Base-by-base conservation (phyloP, 2,113 vertebrate species). In the Hydropotes inermis region DNA sequence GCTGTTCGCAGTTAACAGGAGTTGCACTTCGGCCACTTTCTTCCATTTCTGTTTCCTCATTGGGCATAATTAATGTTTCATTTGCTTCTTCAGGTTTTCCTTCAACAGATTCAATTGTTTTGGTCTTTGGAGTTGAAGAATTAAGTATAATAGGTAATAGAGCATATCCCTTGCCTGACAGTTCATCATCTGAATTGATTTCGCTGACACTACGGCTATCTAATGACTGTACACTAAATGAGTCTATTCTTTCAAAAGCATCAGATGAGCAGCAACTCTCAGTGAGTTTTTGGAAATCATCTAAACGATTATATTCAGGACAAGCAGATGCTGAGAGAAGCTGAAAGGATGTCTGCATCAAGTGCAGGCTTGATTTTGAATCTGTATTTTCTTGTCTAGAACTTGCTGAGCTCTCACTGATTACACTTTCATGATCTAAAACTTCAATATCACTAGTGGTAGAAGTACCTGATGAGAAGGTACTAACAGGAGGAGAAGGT, bases 401-500 rank as follows among this genome's bases (percentile, higher is more conserved):
- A 89, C 99, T 99, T 30, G 99, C 99, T 0, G 99, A 99, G 98
- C 99, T 99, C 98, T 99, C 99, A 58, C 99, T 99, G 97, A 99
- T 98, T 70, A 99, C 99, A 47, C 99, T 99, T 93, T 99, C 99
- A 0, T 99, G 99, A 98, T 99, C 99, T 94, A 99, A 98, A 91
- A 99, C 99, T 98, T 99, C 99, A 94, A 99, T 99, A 78, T 99
- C 99, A 95, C 99, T 99, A 16, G 99, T 99, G 55, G 99, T 99
- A 45, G 99, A 99, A 16, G 99, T 99, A 95, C 99, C 99, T 0
- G 99, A 99, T 16, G 99, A 99, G 98, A 99, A 99, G 89, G 99
- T 99, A 92, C 99, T 99, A 76, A 99, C 98, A 6, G 99, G 99
- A 96, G 99, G 99, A 10, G 99, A 99, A 0, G 99, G 99, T 1